phyloP scores from a whole-genome alignment of 2,113 vertebrate genomes.

The Nansenia antarctica region DNA sequence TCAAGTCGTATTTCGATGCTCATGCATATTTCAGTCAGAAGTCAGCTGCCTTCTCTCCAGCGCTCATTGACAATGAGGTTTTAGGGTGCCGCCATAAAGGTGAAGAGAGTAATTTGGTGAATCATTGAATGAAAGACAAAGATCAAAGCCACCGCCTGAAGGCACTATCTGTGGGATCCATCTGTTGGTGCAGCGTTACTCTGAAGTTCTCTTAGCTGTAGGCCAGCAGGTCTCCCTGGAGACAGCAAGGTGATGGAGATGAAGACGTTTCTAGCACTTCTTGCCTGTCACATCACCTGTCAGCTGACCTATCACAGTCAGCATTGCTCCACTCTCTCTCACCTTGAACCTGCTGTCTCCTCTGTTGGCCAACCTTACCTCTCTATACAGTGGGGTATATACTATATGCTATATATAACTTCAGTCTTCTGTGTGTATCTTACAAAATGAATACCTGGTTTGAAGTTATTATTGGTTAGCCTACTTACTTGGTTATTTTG shows the following conservation, averaged over 20 bases:
- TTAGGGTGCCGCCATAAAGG: slow-evolving; percentile 11
- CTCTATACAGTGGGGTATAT: not conserved
- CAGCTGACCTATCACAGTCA: no score
- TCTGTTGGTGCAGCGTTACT: slow-evolving; percentile 54
- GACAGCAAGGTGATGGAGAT: not conserved
- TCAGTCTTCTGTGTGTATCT: no score
- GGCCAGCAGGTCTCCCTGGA: not conserved
- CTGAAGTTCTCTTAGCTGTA: slow-evolving; percentile 43
- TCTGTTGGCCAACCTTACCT: not conserved
- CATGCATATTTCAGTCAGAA: slow-evolving; percentile 47
- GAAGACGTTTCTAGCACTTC: not conserved
- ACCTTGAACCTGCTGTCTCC: not conserved
- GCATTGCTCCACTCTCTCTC: not conserved
- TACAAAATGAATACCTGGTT: no score
- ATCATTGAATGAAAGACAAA: slow-evolving; percentile 63
- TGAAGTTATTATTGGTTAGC: no score
- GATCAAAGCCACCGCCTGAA: slow-evolving; percentile 64
- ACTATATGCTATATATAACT: not conserved
- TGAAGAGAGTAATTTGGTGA: slow-evolving; percentile 35
- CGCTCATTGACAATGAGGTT: slow-evolving; percentile 5
- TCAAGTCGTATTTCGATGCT: slow-evolving; percentile 40
- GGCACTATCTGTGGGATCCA: slow-evolving; percentile 57
- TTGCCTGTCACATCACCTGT: not conserved
- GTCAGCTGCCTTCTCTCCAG: slow-evolving; percentile 11
- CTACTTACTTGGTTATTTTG: no score